Base-by-base conservation (phyloP, 2,797 vertebrate species). In the Nasua narica region DNA sequence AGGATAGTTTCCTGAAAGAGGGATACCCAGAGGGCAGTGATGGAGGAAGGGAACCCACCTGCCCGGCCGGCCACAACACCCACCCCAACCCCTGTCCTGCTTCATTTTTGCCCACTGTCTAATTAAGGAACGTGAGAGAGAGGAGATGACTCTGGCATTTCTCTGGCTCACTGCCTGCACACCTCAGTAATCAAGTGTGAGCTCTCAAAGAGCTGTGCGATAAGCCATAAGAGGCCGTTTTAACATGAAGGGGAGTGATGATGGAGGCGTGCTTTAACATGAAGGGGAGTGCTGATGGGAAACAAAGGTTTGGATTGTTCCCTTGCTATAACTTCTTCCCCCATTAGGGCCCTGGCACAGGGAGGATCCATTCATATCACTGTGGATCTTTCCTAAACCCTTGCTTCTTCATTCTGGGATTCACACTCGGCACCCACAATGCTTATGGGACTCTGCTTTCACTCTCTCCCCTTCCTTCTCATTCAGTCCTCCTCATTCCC, bases 241-340 rank as follows among this genome's bases (percentile, higher is more conserved):
- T 70, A 16, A 25, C 21, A 32, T 0, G 8, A 77, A 43, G 21
- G 9, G 23, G n/a, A n/a, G n/a, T n/a, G n/a, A 6, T 40, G 40
- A 6, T 40, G 40, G 40, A 40, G 40, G 40, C 40, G 4, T 40
- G 40, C 40, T 48, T 82, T 70, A 16, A 25, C 21, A 32, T 0
- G 8, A 77, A 43, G 21, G 9, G 23, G 65, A 46, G 60, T 0
- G 0, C 5, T 48, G 27, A 32, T 3, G 52, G 43, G 40, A 83
- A 50, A 23, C 9, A 23, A 40, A 67, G 19, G 32, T 11, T 2
- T 65, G 23, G 27, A 35, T 3, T 3, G 9, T 13, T 4, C n/a
- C 67, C 56, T 18, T 7, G 12, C 58, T n/a, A 69, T 9, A 37
- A 69, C 23, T 9, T 37, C 56, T 58, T 70, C 32, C n/a, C 35